Conservation (phyloP, 2,888 invertebrate species). For the Herminia tarsipennalis region DNA sequence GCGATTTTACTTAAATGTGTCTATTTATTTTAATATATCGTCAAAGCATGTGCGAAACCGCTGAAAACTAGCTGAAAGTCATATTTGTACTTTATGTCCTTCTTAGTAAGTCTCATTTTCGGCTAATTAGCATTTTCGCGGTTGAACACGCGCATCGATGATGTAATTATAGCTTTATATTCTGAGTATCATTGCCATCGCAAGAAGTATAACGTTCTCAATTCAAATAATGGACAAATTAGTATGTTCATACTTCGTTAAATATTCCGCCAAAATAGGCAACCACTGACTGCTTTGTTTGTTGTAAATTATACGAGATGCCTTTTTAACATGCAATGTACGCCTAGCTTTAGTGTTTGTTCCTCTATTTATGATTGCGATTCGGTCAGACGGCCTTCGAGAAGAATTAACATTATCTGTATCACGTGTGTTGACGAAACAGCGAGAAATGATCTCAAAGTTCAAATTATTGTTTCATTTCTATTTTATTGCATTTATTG, state of each 20-base stretch:
- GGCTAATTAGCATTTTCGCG: too few relatives aligned
- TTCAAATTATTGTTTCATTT: slow-evolving; percentile 11
- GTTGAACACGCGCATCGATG: too few relatives aligned
- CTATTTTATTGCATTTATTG: slow-evolving; percentile 29
- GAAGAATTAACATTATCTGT: slow-evolving; percentile 19
- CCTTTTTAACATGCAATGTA: slow-evolving; percentile 22
- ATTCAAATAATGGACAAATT: slow-evolving; percentile 18
- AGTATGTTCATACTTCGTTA: slow-evolving; percentile 11
- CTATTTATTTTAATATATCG: slow-evolving; percentile 35
- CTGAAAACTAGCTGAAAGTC: too few relatives aligned
- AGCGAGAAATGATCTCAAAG: slow-evolving; percentile 16
- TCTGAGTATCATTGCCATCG: too few relatives aligned
- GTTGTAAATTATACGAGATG: slow-evolving; percentile 21
- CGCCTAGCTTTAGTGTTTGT: slow-evolving; percentile 13
- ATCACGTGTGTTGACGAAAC: slow-evolving; percentile 18
- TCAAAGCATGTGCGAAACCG: too few relatives aligned
- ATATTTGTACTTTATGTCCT: too few relatives aligned
- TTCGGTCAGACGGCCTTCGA: slow-evolving; percentile 21
- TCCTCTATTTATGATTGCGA: slow-evolving; percentile 7
- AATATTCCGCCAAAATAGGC: slow-evolving; percentile 18
- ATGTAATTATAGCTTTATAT: too few relatives aligned
- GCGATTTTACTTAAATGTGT: slow-evolving; percentile 18
- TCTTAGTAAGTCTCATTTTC: too few relatives aligned
- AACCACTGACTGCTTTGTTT: slow-evolving; percentile 15
- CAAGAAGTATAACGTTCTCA: slow-evolving; percentile 5